Evolutionary conservation across 2,888 invertebrate genomes (phyloP).

Genomic region (Cecidostiba fungosa): DNA sequence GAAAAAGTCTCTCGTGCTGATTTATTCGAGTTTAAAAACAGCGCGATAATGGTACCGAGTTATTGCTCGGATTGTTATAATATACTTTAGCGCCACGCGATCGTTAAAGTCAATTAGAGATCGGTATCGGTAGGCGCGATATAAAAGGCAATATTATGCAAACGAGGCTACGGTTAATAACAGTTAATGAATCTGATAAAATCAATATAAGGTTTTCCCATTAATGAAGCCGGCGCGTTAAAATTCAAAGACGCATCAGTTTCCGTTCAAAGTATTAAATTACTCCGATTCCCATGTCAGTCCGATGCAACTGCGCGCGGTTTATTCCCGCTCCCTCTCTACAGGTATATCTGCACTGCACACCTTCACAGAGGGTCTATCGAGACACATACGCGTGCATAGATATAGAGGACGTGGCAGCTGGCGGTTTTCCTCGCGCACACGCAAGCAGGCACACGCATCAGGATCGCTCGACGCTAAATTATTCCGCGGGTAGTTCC

Average conservation of each 20-base stretch:
- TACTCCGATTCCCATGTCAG: constrained; percentile 60
- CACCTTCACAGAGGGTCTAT: too few relatives aligned
- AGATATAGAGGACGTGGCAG: constrained; percentile 39
- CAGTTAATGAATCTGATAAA: constrained; percentile 47
- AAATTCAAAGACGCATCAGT: constrained; percentile 50
- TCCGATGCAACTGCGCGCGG: constrained; percentile 13
- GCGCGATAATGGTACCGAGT: not conserved
- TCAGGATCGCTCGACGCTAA: constrained; percentile 60
- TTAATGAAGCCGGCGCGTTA: constrained; percentile 27
- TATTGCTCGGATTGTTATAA: not conserved
- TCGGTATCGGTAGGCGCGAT: not conserved
- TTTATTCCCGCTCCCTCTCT: not conserved
- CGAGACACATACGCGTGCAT: not conserved
- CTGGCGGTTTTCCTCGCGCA: constrained; percentile 37
- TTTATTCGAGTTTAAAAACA: constrained; percentile 4
- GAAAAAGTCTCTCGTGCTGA: constrained; percentile 5
- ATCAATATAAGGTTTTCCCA: constrained; percentile 46
- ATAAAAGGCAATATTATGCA: constrained; percentile 9
- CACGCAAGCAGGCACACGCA: constrained; percentile 38
- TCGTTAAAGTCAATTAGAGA: constrained; percentile 39
- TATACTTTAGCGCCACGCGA: not conserved
- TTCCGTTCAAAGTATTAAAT: constrained; percentile 53
- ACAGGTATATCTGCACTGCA: too few relatives aligned
- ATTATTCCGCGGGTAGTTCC: constrained; percentile 70
- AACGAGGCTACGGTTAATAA: constrained; percentile 18